phyloP scores from a whole-genome alignment of 2,113 vertebrate species.

The Indicator indicator region DNA sequence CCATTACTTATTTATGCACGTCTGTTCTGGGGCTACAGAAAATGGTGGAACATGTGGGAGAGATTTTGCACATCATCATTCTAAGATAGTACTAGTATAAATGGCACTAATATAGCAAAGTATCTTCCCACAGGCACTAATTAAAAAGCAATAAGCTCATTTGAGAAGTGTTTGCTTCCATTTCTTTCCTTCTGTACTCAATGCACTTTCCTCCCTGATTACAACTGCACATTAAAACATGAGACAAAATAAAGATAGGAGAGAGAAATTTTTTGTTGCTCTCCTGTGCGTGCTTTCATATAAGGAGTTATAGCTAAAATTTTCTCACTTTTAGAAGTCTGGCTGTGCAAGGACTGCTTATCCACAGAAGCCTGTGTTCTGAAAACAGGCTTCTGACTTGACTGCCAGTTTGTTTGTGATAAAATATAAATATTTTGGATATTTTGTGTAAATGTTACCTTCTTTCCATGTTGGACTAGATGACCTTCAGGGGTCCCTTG shows the following conservation, averaged over 20 bases:
- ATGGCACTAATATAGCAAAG: conserved; percentile 20
- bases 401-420: not conserved
- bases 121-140: conserved; percentile 72
- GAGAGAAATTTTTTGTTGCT: not conserved
- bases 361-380: not conserved
- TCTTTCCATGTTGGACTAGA: not conserved
- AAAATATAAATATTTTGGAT: not conserved
- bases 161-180: not conserved
- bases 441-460: not conserved
- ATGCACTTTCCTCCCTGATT: conserved; percentile 23
- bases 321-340: conserved; percentile 23
- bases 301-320: not conserved
- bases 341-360: not conserved
- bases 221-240: conserved; percentile 2
- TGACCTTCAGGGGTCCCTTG: too few species aligned
- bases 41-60: conserved; percentile 31
- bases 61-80: conserved; percentile 60
- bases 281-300: not conserved
- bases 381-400: not conserved
- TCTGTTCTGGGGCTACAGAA: conserved; percentile 50
- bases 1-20: conserved; percentile 64
- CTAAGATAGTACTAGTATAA: conserved; percentile 40
- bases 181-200: conserved; percentile 4
- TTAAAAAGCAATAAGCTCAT: conserved; percentile 68
- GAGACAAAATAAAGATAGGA: conserved; percentile 5